phyloP scores from a whole-genome alignment of 2,113 vertebrate species.

The Heteronetta atricapilla region DNA sequence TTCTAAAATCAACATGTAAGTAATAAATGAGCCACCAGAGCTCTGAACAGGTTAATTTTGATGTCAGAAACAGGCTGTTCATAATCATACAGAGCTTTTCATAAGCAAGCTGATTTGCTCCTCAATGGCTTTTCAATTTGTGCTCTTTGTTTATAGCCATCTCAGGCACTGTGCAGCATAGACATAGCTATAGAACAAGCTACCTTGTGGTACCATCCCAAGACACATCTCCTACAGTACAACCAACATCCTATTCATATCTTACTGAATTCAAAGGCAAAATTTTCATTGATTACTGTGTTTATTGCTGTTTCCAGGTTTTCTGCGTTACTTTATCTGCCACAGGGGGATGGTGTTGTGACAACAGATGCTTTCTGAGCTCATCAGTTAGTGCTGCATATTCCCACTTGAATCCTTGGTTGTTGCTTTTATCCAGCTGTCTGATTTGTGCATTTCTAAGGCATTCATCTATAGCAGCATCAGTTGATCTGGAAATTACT shows the following conservation, averaged over 20 bases:
- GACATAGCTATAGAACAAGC: neutral
- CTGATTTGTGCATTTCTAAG: neutral
- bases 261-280: neutral
- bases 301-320: neutral
- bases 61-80: neutral
- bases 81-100: neutral
- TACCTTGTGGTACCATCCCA: neutral
- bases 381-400: neutral
- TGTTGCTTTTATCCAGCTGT: neutral
- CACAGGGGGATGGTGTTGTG: neutral
- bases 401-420: neutral
- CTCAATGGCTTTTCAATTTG: neutral
- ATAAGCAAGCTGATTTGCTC: neutral
- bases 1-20: neutral
- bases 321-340: neutral
- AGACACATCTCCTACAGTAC: neutral
- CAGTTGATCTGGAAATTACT: neutral
- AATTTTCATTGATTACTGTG: neutral
- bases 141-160: neutral
- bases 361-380: conserved; percentile 37
- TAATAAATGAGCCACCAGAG: neutral
- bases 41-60: neutral
- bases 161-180: neutral
- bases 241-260: neutral
- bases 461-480: neutral